These are phyloP conservation scores for Eleginops maclovinus DNA, from an alignment of 2,113 vertebrate species.

Conservation along the genomic window DNA sequence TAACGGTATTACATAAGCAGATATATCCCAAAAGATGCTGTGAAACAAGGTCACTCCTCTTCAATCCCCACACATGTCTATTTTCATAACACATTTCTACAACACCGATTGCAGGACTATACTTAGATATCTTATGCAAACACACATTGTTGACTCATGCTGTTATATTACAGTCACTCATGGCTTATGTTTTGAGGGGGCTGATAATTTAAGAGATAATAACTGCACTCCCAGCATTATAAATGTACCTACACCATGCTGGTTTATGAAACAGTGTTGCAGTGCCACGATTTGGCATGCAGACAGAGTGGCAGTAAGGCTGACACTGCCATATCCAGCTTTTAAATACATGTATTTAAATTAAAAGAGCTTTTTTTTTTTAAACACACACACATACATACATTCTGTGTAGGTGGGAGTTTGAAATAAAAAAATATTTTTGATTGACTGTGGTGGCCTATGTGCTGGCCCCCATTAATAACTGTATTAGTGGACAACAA, in stretches of 20 bases:
- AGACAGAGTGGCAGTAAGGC: constrained; percentile 15
- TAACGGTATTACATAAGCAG: constrained; percentile 67
- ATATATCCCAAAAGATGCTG: constrained; percentile 53
- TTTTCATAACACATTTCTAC: constrained; percentile 49
- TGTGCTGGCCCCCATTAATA: constrained; percentile 76
- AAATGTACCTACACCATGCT: constrained; percentile 39
- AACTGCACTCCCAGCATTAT: constrained; percentile 46
- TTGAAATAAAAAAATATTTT: constrained; percentile 60
- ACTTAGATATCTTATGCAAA: constrained; percentile 64
- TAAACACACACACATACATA: constrained; percentile 2
- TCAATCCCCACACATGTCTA: constrained; percentile 57
- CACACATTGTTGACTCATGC: constrained; percentile 64
- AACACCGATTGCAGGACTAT: constrained; percentile 39
- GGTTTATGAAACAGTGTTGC: constrained; percentile 58
- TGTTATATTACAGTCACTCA: constrained; percentile 59
- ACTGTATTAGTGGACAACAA: constrained; percentile 80
- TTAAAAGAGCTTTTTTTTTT: background rate
- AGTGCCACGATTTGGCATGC: constrained; percentile 17
- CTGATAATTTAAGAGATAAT: constrained; percentile 38
- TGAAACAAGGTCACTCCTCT: constrained; percentile 69
- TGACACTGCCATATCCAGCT: constrained; percentile 15
- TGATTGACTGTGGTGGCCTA: constrained; percentile 76
- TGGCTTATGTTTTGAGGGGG: constrained; percentile 50
- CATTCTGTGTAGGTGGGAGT: constrained; percentile 51
- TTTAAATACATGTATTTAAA: background rate